A percentile compares a stretch with the other conserved stretches of the same genome.
Evolutionary conservation across 2,888 invertebrate species (phyloP).

Genomic region (Plagiodera versicolora): DNA sequence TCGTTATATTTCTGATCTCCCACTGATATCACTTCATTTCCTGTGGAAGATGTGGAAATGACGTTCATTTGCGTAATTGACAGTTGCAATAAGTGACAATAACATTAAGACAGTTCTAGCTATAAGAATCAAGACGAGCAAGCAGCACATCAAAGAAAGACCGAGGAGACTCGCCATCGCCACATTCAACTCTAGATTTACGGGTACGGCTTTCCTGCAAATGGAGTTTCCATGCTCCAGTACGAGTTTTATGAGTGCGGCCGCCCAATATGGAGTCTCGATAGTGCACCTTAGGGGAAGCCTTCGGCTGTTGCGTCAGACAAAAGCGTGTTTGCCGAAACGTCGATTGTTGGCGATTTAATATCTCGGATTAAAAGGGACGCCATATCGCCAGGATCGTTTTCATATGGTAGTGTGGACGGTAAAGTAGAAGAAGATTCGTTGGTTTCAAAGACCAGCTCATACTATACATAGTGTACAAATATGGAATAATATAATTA

Average conservation of each 20-base stretch:
- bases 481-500: too few species aligned
- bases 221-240: constrained; percentile 56
- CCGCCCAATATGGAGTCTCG: constrained; percentile 49
- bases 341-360: constrained; percentile 44
- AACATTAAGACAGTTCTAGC: too few species aligned
- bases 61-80: too few species aligned
- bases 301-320: constrained; percentile 44
- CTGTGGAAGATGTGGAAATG: too few species aligned
- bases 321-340: constrained; percentile 42
- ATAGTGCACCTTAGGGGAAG: constrained; percentile 51
- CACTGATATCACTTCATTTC: too few species aligned
- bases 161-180: background rate
- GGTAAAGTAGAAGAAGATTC: background rate
- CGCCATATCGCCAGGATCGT: background rate
- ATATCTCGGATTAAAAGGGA: constrained; percentile 40
- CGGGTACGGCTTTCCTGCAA: constrained; percentile 54
- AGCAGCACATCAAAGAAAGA: constrained; percentile 5
- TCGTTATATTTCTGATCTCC: too few species aligned
- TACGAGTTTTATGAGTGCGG: constrained; percentile 53
- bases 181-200: constrained; percentile 43
- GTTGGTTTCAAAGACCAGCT: too few species aligned
- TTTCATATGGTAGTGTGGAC: background rate
- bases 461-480: too few species aligned
- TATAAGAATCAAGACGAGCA: too few species aligned
- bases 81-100: too few species aligned